Evolutionary conservation across 2,888 invertebrate genomes (phyloP).

Genomic region (Meteorus cinctellus): DNA sequence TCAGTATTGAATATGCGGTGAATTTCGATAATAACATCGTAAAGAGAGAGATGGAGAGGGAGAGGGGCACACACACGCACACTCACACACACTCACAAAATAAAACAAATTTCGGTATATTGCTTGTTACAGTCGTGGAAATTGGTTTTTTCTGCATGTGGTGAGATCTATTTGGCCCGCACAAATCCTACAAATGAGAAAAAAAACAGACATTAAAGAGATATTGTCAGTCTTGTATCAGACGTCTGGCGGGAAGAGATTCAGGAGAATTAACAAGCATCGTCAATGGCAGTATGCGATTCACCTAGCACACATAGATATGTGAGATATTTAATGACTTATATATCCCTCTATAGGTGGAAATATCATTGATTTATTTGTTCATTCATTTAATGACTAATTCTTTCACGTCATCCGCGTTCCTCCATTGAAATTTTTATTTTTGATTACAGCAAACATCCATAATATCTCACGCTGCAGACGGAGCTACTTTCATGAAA

Average conservation of each 20-base stretch:
- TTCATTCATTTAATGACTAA: background rate
- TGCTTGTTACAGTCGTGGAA: background rate
- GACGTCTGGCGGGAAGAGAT: background rate
- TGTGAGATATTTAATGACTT: conserved; percentile 2
- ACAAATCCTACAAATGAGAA: background rate
- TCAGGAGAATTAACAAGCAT: background rate
- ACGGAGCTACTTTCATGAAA: background rate
- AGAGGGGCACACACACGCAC: no score
- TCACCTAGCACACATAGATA: background rate
- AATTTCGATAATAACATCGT: background rate
- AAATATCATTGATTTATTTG: background rate
- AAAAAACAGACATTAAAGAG: background rate
- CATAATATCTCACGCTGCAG: background rate
- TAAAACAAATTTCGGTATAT: background rate
- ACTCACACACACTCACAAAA: no score
- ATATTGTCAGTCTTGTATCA: background rate
- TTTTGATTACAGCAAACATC: background rate
- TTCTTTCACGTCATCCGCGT: background rate
- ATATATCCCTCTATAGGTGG: background rate
- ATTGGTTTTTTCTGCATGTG: background rate
- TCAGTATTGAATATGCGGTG: background rate
- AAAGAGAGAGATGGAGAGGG: background rate
- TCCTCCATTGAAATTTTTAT: background rate
- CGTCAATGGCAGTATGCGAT: background rate
- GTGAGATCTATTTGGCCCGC: background rate